A percentile compares a stretch with the other conserved stretches of the same genome.
These are phyloP conservation scores for Anastrepha obliqua DNA, from an alignment of 1,140 invertebrate species.

Conservation along the genomic window DNA sequence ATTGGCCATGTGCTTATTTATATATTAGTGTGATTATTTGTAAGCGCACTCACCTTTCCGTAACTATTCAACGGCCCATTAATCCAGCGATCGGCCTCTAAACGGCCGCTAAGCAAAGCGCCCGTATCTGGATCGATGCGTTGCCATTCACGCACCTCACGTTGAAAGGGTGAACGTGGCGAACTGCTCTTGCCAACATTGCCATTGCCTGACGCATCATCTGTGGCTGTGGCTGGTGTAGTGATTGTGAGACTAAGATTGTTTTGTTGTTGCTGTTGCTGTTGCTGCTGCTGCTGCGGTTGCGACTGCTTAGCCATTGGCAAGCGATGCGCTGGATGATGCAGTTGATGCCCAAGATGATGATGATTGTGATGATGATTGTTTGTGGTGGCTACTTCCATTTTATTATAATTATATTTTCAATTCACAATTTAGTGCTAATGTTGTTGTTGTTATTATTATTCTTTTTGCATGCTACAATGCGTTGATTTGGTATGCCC, in stretches of 20 bases:
- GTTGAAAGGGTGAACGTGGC: conserved; percentile 71
- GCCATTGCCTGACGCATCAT: conserved; percentile 50
- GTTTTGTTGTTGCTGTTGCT: conserved; percentile 22
- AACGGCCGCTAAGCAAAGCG: conserved; percentile 71
- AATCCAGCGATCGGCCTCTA: conserved; percentile 74
- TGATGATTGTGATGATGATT: conserved; percentile 66
- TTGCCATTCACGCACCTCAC: conserved; percentile 75
- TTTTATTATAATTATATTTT: conserved; percentile 31
- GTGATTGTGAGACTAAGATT: conserved; percentile 27
- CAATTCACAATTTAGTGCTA: conserved; percentile 13
- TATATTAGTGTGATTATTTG: background rate
- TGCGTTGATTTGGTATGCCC: conserved; percentile 42
- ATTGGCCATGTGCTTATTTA: background rate
- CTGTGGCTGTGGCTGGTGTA: background rate
- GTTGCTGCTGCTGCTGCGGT: background rate
- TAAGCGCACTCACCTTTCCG: conserved; percentile 70
- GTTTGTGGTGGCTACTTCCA: conserved; percentile 68
- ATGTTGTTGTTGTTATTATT: background rate
- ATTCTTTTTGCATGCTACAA: conserved; percentile 17
- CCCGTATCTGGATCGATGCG: conserved; percentile 74
- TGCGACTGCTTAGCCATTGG: conserved; percentile 45
- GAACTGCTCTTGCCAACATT: conserved; percentile 55
- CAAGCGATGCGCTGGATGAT: conserved; percentile 33
- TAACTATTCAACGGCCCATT: conserved; percentile 72
- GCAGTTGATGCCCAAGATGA: conserved; percentile 57